Evolutionary conservation across 1,140 invertebrate species (phyloP).

Genomic region (Zelostemma sp.): DNA sequence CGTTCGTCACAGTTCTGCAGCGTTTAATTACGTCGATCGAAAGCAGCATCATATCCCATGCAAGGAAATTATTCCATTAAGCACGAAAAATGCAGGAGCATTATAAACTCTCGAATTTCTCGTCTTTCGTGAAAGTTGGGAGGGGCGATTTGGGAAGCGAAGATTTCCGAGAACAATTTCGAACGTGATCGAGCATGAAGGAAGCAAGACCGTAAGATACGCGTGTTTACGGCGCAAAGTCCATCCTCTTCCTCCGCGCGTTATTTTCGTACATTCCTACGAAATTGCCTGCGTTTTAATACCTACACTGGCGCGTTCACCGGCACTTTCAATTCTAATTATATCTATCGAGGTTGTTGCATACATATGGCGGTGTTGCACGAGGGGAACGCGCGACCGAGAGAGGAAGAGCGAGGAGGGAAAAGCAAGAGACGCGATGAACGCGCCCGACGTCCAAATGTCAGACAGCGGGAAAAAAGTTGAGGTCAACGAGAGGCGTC

Average conservation of each 20-base stretch:
- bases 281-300: conserved; percentile 51
- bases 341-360: conserved; percentile 49
- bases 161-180: no score
- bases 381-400: conserved; percentile 19
- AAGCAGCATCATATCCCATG: no score
- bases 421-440: conserved; percentile 33
- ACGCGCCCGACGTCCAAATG: conserved; percentile 40
- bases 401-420: conserved; percentile 22
- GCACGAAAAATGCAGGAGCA: no score
- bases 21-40: no score
- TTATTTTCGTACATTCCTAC: conserved; percentile 50
- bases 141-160: no score
- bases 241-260: conserved; percentile 27
- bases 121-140: no score
- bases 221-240: conserved; percentile 15
- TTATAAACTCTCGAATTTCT: no score
- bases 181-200: not conserved
- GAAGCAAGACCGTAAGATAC: conserved; percentile 20
- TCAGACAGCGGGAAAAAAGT: conserved; percentile 40
- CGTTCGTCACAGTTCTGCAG: no score
- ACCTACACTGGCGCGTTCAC: conserved; percentile 44
- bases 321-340: conserved; percentile 58
- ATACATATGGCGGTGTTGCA: conserved; percentile 39
- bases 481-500: conserved; percentile 24
- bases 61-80: no score